A percentile compares a stretch with the other conserved stretches of the same genome.
These are phyloP conservation scores for Alouatta palliata DNA, from an alignment of 2,113 vertebrate species.

Conservation along the genomic window DNA sequence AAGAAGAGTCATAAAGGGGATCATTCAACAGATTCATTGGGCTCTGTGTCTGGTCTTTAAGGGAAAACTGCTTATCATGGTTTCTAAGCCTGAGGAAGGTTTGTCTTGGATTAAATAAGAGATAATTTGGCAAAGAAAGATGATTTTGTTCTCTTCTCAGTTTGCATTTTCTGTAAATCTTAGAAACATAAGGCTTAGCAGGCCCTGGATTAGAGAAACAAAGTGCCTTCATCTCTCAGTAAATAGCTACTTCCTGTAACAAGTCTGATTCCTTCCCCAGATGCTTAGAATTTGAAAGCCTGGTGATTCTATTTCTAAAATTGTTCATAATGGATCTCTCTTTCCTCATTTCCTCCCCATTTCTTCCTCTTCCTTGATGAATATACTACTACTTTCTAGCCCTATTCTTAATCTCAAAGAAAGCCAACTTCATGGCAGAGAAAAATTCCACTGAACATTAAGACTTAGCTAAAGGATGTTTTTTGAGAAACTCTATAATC, in stretches of 20 bases:
- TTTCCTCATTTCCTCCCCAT: conserved; percentile 50
- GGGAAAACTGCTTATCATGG: not conserved
- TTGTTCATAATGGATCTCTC: conserved; percentile 65
- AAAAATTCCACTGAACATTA: not conserved
- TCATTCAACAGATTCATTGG: not conserved
- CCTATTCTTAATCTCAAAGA: conserved; percentile 27
- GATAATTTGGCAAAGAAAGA: conserved; percentile 27
- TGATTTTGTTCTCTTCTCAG: conserved; percentile 44
- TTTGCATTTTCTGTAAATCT: conserved; percentile 63
- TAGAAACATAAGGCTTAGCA: conserved; percentile 7
- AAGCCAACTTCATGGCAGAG: not conserved
- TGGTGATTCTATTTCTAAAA: conserved; percentile 81
- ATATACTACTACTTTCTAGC: conserved; percentile 53
- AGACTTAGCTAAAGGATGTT: not conserved
- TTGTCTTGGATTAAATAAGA: conserved; percentile 19
- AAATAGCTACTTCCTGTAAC: conserved; percentile 75
- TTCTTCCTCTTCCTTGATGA: conserved; percentile 41
- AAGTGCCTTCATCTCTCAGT: conserved; percentile 51
- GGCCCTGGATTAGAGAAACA: conserved; percentile 52
- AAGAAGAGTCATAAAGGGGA: not conserved
- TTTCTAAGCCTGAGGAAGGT: not conserved
- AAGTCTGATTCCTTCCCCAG: conserved; percentile 58
- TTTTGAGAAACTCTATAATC: not conserved
- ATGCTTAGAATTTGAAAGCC: conserved; percentile 77
- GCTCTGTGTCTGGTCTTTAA: not conserved